A percentile compares a stretch with the other conserved stretches of the same genome.
phyloP scores from a whole-genome alignment of 1,140 invertebrate species.

The Brachionus rubens region DNA sequence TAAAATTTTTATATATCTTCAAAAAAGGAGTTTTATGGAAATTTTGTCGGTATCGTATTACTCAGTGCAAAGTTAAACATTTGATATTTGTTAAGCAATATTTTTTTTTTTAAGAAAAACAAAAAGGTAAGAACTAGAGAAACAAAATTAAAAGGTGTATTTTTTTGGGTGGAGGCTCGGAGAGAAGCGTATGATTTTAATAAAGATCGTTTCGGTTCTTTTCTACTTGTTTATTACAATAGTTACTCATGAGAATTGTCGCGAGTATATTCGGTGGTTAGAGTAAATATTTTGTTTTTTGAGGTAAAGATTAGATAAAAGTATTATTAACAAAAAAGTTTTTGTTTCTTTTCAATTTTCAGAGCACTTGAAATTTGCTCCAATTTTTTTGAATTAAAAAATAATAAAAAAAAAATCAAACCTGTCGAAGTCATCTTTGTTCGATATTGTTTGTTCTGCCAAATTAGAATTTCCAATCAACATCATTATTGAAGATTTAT shows the following conservation, averaged over 20 bases:
- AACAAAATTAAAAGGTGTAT: neutral
- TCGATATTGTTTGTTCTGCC: constrained; percentile 17
- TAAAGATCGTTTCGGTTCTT: constrained; percentile 18
- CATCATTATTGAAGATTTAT: constrained; percentile 17
- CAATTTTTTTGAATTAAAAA: neutral
- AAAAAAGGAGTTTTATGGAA: neutral
- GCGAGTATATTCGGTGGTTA: neutral
- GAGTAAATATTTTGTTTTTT: constrained; percentile 24
- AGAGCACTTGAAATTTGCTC: neutral
- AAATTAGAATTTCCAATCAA: constrained; percentile 33
- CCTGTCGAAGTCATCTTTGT: constrained; percentile 38
- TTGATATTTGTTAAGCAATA: constrained; percentile 18
- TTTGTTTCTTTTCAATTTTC: constrained; percentile 5
- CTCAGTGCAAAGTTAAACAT: neutral
- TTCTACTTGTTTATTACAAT: neutral
- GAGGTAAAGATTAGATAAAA: constrained; percentile 20
- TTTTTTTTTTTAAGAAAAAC: constrained; percentile 10
- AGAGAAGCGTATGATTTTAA: neutral
- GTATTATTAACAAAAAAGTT: neutral
- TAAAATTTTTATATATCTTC: constrained; percentile 11
- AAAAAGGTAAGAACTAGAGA: neutral
- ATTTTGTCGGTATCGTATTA: constrained; percentile 20
- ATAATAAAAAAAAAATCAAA: neutral
- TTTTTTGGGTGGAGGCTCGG: neutral
- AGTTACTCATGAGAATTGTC: constrained; percentile 28